Evolutionary conservation across 2,113 vertebrate genomes (phyloP), one percentile per base, ranked within the genome.

Genomic region (Pardalotus punctatus): DNA sequence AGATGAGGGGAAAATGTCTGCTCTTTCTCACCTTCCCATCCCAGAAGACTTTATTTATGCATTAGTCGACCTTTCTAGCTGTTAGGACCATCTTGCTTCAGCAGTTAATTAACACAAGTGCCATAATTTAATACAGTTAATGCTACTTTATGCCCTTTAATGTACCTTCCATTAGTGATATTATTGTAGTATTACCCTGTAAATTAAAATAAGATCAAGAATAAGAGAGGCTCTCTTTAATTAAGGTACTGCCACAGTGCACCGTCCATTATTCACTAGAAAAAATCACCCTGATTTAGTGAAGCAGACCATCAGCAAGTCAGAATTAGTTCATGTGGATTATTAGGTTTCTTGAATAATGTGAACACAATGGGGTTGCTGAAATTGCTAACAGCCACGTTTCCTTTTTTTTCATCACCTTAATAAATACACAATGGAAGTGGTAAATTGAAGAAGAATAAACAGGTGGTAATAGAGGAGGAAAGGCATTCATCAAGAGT

Each of bases 31-130:
- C 57, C 65, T 67, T 95, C 83, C 62, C 70, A 91, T 96, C 80
- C 92, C 83, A 79, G 88, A 85, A 94, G 96, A 65, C 80, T 97
- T 97, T 98, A 98, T 98, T 98, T 98, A 98, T 98, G 97, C 96
- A 95, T 96, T 96, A 90, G 93, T 95, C 16, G 94, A 98, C 98
- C 98, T 98, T 98, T 98, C 95, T 96, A 97, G 98, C 97, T 96
- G 97, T 98, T 98, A 97, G 96, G 97, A 98, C 95, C 96, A 97
- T 97, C 96, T 97, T 98, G 98, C 97, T 98, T 97, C 97, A 98
- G 98, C 97, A 98, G 97, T 98, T 98, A 99, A 99, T 99, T 99
- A 99, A 97, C 96, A 98, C 92, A 98, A 98, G 97, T 95, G 98
- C 98, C 96, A 97, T 98, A 98, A 99, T 98, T 98, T 98, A 98